phyloP scores from a whole-genome alignment of 2,888 invertebrate genomes.

The Ectemnius lituratus region DNA sequence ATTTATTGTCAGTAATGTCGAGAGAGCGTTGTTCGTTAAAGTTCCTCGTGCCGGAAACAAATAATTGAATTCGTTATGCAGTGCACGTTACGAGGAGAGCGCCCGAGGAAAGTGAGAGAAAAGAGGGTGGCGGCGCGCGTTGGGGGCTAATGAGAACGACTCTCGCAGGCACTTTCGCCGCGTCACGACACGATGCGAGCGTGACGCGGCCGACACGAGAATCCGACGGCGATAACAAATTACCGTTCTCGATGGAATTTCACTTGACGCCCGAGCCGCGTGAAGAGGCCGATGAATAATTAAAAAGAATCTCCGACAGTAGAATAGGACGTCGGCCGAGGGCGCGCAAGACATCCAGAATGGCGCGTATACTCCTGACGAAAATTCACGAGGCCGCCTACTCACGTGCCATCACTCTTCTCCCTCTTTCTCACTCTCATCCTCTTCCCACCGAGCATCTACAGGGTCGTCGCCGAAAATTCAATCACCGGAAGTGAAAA shows the following conservation, averaged over 20 bases:
- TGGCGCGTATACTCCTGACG: background rate
- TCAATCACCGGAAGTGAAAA: conserved; percentile 44
- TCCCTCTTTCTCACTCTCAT: too few relatives aligned
- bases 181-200: background rate
- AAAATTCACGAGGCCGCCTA: conserved; percentile 3
- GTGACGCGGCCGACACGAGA: background rate
- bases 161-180: too few relatives aligned
- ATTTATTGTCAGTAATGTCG: too few relatives aligned
- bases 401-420: background rate
- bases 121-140: too few relatives aligned
- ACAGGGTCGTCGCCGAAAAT: conserved; percentile 25
- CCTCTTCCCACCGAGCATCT: too few relatives aligned
- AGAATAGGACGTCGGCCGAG: background rate
- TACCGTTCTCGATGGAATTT: conserved; percentile 18
- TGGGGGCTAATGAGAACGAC: too few relatives aligned
- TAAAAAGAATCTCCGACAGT: conserved; percentile 21
- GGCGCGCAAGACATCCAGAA: background rate
- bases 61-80: too few relatives aligned
- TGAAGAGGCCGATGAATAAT: conserved; percentile 10
- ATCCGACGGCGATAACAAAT: conserved; percentile 5
- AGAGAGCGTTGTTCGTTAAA: too few relatives aligned
- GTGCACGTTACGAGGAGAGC: too few relatives aligned
- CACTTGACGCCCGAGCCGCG: background rate
- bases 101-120: too few relatives aligned
- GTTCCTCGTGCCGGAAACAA: too few relatives aligned